Percentiles rank a stretch among this genome's conserved stretches.
phyloP scores from a whole-genome alignment of 2,113 vertebrate genomes.

The Neopipo cinnamomea region DNA sequence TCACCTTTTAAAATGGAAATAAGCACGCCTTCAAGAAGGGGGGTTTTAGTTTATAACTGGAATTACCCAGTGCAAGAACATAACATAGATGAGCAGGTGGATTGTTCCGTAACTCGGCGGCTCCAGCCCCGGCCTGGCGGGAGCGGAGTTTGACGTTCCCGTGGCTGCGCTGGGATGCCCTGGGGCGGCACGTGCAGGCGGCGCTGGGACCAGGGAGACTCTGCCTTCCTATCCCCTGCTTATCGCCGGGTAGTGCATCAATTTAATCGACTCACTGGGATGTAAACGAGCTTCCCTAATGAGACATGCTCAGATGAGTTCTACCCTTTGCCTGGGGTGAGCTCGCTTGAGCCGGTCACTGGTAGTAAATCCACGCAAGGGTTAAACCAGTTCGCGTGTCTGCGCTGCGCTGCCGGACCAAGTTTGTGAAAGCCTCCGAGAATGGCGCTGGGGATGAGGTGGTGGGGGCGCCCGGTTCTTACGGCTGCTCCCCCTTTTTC shows the following conservation, averaged over 20 bases:
- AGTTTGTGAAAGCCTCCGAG: background rate
- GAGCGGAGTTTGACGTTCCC: rapidly evolving
- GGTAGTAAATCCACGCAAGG: background rate
- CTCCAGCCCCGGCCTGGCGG: background rate
- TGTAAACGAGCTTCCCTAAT: background rate
- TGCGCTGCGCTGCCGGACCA: background rate
- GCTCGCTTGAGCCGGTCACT: background rate
- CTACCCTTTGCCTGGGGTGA: background rate
- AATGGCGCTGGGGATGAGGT: rapidly evolving
- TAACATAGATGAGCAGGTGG: rapidly evolving
- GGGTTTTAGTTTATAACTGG: background rate
- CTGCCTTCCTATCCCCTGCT: background rate
- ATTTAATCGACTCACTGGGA: background rate
- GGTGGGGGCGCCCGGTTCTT: background rate
- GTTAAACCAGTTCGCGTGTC: background rate
- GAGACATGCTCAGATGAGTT: background rate
- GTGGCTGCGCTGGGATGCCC: background rate
- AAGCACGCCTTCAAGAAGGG: background rate
- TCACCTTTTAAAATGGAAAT: background rate
- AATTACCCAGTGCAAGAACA: background rate
- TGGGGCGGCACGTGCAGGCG: background rate
- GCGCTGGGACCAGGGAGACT: background rate
- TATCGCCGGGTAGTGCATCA: background rate
- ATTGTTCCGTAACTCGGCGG: rapidly evolving
- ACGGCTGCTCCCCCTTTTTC: background rate